Base-by-base conservation (phyloP, 2,797 vertebrate species). In the Catamblyrhynchus diadema region DNA sequence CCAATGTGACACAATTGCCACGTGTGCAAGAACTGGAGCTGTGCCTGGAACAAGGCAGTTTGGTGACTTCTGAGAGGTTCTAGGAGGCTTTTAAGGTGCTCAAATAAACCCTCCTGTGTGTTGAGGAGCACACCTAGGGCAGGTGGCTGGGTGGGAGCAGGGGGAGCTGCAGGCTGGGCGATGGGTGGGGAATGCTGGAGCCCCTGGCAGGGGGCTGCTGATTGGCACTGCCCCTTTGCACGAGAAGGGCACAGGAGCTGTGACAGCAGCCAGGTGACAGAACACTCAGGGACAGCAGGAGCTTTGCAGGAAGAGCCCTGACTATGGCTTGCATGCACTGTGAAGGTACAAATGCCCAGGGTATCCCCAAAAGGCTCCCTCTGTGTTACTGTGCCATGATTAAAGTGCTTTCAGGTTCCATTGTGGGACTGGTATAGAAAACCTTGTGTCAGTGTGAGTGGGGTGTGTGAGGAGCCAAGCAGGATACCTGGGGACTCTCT, bases 1-100 rank as follows among this genome's bases (percentile, higher is more conserved):
- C 23, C 0, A 0, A 0, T 13, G 25, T 6, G 9, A 30, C 45
- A 27, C 54, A 13, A 10, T 24, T 20, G 15, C 10, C 27, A 4
- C 2, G 0, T 17, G 44, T 30, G 19, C 24, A 28, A 17, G 39
- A 59, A 7, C 8, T 50, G 39, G 20, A 48, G 5, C 2, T 47
- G 15, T n/a, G 12, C 15, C 39, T 45, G 35, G 14, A 10, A 48
- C 27, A 14, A 53, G 48, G 2, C 42, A 60, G 24, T 6, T 25
- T 30, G 14, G 28, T 60, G 54, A n/a, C 47, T 41, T 10, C 33
- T 48, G 53, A 59, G 61, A 62, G 6, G 16, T 56, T 24, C 28
- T 20, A 33, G 50, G 64, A 37, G 8, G 25, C 6, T 78, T 69
- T 41, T 35, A 54, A 56, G 25, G 19, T 33, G 14, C 21, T 19